Evolutionary conservation across 2,113 vertebrate species (phyloP).

Genomic region (Dromas ardeola): DNA sequence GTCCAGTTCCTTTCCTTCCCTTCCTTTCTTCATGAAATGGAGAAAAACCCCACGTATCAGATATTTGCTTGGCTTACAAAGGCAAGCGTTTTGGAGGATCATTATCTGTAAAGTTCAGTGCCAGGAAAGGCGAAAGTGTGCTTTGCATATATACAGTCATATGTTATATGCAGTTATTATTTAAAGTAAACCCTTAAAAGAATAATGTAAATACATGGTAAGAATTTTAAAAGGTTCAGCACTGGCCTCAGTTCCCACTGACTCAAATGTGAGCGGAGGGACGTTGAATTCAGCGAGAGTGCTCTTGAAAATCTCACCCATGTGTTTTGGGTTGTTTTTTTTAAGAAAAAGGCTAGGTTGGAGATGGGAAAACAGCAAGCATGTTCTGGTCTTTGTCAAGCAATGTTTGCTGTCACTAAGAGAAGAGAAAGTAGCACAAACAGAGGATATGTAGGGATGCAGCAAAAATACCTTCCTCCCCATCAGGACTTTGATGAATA

Average conservation of each 20-base stretch:
- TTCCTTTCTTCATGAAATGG: not conserved
- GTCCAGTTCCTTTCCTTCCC: not conserved
- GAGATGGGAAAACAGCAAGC: not conserved
- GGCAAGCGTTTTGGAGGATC: not conserved
- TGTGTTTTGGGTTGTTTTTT: not conserved
- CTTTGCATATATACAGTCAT: not conserved
- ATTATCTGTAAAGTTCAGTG: not conserved
- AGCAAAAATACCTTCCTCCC: not conserved
- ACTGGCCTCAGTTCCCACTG: not conserved
- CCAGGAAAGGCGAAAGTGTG: not conserved
- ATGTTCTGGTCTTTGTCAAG: slow-evolving; percentile 43
- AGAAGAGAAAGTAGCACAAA: slow-evolving; percentile 5
- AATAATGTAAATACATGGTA: slow-evolving; percentile 24
- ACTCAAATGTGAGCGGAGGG: not conserved
- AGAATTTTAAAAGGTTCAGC: slow-evolving; percentile 29
- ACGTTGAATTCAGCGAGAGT: not conserved
- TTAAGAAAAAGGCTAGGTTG: not conserved
- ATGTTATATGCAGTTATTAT: not conserved
- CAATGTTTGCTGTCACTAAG: not conserved
- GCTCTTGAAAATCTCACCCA: slow-evolving; percentile 6
- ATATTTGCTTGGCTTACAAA: not conserved
- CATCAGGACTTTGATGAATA: slow-evolving; percentile 41
- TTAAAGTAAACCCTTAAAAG: slow-evolving; percentile 29
- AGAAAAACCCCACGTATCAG: not conserved
- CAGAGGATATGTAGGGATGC: not conserved